Conservation (phyloP, 2,888 invertebrate genomes). For the Pharmacophagus antenor region DNA sequence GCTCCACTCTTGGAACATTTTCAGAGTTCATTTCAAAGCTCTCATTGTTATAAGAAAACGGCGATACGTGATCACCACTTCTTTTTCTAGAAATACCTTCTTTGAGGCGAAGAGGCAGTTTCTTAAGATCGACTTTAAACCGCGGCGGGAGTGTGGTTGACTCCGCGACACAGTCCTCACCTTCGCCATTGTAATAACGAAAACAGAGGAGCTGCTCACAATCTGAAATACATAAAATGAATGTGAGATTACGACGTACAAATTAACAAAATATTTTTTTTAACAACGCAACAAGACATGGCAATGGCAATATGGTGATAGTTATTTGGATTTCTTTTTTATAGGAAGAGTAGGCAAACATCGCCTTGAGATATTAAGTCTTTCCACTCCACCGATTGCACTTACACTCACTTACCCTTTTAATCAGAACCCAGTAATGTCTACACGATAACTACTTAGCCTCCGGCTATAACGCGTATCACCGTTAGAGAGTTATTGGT, state of each 20-base stretch:
- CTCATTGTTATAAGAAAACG: constrained; percentile 74
- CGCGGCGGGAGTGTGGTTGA: constrained; percentile 72
- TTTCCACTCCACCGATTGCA: no score
- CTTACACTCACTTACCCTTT: no score
- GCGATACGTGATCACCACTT: constrained; percentile 71
- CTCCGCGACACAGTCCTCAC: constrained; percentile 83
- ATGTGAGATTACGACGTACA: neutral
- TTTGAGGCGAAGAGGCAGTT: constrained; percentile 78
- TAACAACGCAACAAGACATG: no score
- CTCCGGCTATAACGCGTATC: no score
- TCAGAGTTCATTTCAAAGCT: constrained; percentile 78
- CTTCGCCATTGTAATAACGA: constrained; percentile 85
- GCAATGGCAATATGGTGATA: no score
- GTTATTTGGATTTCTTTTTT: no score
- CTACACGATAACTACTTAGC: no score
- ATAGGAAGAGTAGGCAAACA: no score
- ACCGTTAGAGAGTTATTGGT: neutral
- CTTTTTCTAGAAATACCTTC: constrained; percentile 76
- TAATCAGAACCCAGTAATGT: no score
- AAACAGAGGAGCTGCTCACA: constrained; percentile 85
- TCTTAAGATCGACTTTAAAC: constrained; percentile 81
- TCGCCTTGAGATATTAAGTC: no score
- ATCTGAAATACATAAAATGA: constrained; percentile 72
- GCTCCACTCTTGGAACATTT: constrained; percentile 62
- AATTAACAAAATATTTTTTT: no score